Base-by-base conservation (phyloP, 2,113 vertebrate genomes). In the Calyptomena viridis region DNA sequence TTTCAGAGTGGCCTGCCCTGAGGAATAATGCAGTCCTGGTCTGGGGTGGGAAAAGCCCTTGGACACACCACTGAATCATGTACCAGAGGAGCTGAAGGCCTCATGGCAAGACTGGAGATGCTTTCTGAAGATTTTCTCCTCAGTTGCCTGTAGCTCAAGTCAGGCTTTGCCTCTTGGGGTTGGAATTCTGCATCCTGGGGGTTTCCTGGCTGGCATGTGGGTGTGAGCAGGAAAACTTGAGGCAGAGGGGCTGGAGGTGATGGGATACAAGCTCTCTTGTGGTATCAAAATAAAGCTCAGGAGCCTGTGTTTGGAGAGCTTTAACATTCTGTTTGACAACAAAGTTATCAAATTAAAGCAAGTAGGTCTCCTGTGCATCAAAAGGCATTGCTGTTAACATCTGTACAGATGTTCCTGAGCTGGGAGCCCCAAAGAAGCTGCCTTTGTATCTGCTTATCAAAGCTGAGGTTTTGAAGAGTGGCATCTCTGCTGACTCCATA, bases 361-460 rank as follows among this genome's bases (percentile, higher is more conserved):
- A 21, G 49, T 13, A n/a, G 60, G 31, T 78, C 60, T 56, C 46
- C 37, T 76, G 35, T 50, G 56, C 74, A 37, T 35, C 68, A 53
- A 9, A 76, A 37, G 8, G 46, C 58, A 23, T 77, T 81, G 64
- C 64, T 72, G 35, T 37, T 64, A 77, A 78, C 33, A 59, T 75
- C 87, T 91, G 73, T 50, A 60, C 87, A 91, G 92, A 47, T 94
- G 93, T 87, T 87, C 31, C 4, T 12, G 14, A 30, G 77, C 77
- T 71, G 69, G 53, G 56, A 71, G 60, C 37, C 87, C 47, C 68
- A 1, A 14, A 62, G 63, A 49, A 90, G 53, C 85, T 73, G 1
- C 62, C 60, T 87, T n/a, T 31, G 62, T 52, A 2, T 12, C 11
- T 71, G 60, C 47, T 74, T 68, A 37, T 56, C n/a, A 35, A 76